phyloP scores from a whole-genome alignment of 2,888 invertebrate species.

The Nymphalis c-album region DNA sequence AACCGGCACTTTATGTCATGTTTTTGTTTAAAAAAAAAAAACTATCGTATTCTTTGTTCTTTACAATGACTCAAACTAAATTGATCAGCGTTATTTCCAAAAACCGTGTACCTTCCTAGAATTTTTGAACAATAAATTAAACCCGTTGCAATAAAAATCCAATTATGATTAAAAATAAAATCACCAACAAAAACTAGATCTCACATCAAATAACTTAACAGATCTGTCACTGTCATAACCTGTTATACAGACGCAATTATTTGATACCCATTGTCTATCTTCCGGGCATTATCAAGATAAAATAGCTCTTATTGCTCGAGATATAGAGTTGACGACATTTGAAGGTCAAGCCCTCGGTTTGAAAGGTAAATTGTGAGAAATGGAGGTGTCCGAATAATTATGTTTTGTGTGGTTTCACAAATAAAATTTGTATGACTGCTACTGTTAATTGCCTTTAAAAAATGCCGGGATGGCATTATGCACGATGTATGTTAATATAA shows the following conservation, averaged over 20 bases:
- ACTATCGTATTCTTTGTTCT: neutral
- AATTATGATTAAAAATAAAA: constrained; percentile 29
- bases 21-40: neutral
- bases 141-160: constrained; percentile 17
- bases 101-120: neutral
- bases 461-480: constrained; percentile 54
- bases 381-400: constrained; percentile 65
- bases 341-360: constrained; percentile 18
- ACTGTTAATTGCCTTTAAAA: constrained; percentile 75
- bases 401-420: constrained; percentile 57
- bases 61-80: constrained; percentile 1
- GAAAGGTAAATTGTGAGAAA: constrained; percentile 66
- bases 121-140: constrained; percentile 2
- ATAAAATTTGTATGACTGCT: constrained; percentile 61
- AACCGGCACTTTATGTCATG: no score
- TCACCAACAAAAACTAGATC: constrained; percentile 31
- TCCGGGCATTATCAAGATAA: neutral
- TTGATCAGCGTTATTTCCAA: neutral
- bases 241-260: constrained; percentile 40
- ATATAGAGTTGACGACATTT: constrained; percentile 34
- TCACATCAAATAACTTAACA: constrained; percentile 45
- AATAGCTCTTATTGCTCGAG: constrained; percentile 7
- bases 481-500: constrained; percentile 27
- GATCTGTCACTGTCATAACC: constrained; percentile 67
- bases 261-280: constrained; percentile 33